Percentiles rank a stretch among this genome's conserved stretches.
phyloP scores from a whole-genome alignment of 2,113 vertebrate genomes.

The Trachemys scripta region DNA sequence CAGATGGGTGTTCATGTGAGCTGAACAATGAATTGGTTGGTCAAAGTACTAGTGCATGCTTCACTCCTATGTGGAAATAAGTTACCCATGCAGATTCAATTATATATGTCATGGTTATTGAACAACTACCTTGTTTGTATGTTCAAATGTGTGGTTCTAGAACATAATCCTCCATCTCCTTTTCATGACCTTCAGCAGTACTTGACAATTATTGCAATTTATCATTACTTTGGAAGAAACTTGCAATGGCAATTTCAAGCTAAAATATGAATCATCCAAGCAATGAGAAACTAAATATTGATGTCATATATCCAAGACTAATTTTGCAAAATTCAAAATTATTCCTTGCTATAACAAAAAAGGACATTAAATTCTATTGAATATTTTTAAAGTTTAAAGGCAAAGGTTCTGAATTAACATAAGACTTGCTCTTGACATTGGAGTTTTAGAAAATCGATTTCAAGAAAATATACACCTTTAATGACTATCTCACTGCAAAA shows the following conservation, averaged over 20 bases:
- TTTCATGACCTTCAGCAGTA: constrained; percentile 20
- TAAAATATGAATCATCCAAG: background rate
- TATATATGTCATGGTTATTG: constrained; percentile 28
- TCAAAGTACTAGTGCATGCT: constrained; percentile 4
- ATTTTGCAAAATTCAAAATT: background rate
- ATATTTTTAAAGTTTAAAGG: background rate
- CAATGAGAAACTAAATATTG: background rate
- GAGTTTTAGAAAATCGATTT: background rate
- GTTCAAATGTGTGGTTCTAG: background rate
- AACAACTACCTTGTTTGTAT: constrained; percentile 13
- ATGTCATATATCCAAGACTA: rapidly evolving
- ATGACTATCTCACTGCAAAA: background rate
- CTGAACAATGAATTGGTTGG: background rate
- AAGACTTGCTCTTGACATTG: background rate
- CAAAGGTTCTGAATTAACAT: background rate
- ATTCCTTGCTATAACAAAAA: background rate
- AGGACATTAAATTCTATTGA: background rate
- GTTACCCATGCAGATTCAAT: constrained; percentile 20
- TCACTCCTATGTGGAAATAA: background rate
- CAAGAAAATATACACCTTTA: background rate
- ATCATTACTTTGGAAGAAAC: background rate
- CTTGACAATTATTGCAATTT: background rate
- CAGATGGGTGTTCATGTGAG: background rate
- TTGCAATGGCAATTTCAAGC: background rate
- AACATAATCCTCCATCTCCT: constrained; percentile 24